These are phyloP conservation scores for Cephus nigrinus DNA, from an alignment of 2,888 invertebrate species.

Conservation along the genomic window DNA sequence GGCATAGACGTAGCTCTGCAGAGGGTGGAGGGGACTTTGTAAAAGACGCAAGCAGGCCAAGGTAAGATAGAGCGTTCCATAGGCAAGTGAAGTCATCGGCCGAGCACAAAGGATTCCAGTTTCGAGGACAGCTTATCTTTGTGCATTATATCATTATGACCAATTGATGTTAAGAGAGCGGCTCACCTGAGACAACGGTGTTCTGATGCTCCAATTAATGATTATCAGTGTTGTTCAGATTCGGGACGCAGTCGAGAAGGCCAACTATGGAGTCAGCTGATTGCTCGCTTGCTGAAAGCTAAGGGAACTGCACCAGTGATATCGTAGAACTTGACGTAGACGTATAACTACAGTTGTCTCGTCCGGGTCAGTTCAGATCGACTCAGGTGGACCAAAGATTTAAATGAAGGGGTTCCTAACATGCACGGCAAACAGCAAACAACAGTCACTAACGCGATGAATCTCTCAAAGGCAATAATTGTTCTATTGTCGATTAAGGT, in stretches of 20 bases:
- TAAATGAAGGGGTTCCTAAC: not conserved
- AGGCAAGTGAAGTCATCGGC: not conserved
- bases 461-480: not conserved
- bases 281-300: not conserved
- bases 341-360: not conserved
- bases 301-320: not conserved
- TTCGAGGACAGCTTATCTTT: not conserved
- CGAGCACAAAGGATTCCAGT: conserved; percentile 4
- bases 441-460: not conserved
- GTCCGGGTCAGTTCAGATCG: not conserved
- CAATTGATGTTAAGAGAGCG: not conserved
- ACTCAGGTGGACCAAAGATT: not conserved
- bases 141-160: not conserved
- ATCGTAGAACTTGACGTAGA: not conserved
- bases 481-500: not conserved
- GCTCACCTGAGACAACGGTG: not conserved
- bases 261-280: conserved; percentile 2
- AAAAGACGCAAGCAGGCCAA: not conserved
- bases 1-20: not conserved
- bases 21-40: not conserved
- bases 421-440: not conserved
- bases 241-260: not conserved
- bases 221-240: not conserved
- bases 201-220: not conserved
- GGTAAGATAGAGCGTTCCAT: not conserved